Evolutionary conservation across 30 jellyfish, hydroid and myxozoan genomes (phyloP).

Genomic region (Aurelia sp.): DNA sequence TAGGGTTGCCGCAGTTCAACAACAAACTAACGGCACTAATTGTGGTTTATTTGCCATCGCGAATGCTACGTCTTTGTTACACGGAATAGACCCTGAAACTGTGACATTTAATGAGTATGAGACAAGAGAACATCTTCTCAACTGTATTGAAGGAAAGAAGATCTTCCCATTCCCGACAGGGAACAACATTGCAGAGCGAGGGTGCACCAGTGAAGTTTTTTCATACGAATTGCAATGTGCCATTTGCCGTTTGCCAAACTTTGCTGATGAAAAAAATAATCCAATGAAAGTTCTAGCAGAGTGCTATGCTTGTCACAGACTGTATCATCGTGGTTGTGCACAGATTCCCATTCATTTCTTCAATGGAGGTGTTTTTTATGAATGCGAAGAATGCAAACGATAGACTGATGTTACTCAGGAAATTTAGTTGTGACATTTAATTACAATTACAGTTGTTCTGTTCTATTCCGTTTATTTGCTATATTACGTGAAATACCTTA

Average conservation of each 20-base stretch:
- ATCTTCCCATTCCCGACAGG: background rate
- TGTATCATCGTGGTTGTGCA: conserved; percentile 20
- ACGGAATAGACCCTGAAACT: background rate
- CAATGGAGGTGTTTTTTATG: conserved; percentile 9
- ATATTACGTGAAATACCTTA: background rate
- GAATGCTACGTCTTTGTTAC: conserved; percentile 10
- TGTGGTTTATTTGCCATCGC: conserved; percentile 13
- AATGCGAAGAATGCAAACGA: conserved; percentile 6
- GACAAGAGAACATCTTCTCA: conserved; percentile 12
- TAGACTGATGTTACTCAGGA: background rate
- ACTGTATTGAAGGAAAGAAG: background rate
- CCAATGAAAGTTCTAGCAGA: conserved; percentile 3
- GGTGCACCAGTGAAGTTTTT: conserved; percentile 15
- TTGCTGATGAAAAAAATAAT: background rate
- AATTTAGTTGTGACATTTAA: background rate
- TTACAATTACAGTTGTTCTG: background rate
- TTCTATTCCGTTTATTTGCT: background rate
- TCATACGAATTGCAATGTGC: background rate
- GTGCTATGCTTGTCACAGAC: conserved; percentile 17
- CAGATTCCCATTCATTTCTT: background rate
- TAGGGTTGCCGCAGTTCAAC: background rate
- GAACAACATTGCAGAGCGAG: background rate
- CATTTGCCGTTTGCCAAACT: conserved; percentile 1
- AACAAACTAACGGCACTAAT: conserved; percentile 8
- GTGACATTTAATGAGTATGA: background rate